Conservation (phyloP, 2,888 invertebrate species). For the Ennomos fuscantarius region DNA sequence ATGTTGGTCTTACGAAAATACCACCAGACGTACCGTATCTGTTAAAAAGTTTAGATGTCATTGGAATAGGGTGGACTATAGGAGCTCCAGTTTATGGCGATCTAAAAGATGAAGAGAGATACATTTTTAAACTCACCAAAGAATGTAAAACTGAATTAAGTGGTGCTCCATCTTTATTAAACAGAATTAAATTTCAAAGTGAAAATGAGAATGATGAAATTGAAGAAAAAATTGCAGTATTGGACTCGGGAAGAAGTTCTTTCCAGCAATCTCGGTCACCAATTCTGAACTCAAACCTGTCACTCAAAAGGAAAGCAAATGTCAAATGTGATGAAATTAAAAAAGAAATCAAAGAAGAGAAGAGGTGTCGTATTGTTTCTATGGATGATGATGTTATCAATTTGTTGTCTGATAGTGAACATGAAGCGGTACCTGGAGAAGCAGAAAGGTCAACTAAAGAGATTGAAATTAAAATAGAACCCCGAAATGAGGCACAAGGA, state of each 20-base stretch:
- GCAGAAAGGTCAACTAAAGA: constrained; percentile 46
- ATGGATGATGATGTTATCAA: constrained; percentile 49
- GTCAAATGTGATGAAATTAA: constrained; percentile 38
- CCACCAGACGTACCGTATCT: constrained; percentile 57
- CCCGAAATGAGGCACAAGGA: constrained; percentile 43
- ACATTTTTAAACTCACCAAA: constrained; percentile 65
- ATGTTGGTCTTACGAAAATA: constrained; percentile 75
- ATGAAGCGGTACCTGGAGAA: constrained; percentile 42
- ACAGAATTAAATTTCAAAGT: constrained; percentile 60
- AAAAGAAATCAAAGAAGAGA: constrained; percentile 41
- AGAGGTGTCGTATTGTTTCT: constrained; percentile 22
- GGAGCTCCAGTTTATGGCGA: constrained; percentile 52
- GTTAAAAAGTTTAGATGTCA: constrained; percentile 72
- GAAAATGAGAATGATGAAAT: constrained; percentile 59
- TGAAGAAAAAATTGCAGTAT: constrained; percentile 50
- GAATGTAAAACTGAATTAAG: constrained; percentile 29
- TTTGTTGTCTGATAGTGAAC: constrained; percentile 64
- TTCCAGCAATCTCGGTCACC: constrained; percentile 36
- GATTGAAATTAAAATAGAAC: constrained; percentile 57
- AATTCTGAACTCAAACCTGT: constrained; percentile 42
- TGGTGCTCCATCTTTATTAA: constrained; percentile 39
- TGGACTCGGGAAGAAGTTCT: constrained; percentile 36
- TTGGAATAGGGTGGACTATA: constrained; percentile 82
- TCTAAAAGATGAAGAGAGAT: constrained; percentile 67
- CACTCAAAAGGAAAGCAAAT: constrained; percentile 61